A percentile compares a stretch with the other conserved stretches of the same genome.
phyloP scores from a whole-genome alignment of 2,888 invertebrate species.

The Boloria euphrosyne region DNA sequence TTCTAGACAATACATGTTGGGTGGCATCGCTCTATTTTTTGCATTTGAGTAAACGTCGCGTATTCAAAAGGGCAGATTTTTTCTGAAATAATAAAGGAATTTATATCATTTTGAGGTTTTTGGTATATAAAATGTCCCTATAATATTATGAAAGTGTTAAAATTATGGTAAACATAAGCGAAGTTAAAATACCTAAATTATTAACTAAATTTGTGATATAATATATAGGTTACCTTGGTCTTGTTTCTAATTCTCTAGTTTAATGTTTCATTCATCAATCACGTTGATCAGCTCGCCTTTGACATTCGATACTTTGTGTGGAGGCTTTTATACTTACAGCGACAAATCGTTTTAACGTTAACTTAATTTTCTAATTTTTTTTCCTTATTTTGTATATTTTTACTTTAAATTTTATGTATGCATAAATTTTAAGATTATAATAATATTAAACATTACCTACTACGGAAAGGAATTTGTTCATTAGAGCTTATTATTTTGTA shows the following conservation, averaged over 20 bases:
- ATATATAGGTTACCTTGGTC: constrained; percentile 19
- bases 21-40: too few species aligned
- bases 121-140: too few species aligned
- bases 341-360: neutral
- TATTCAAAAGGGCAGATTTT: too few species aligned
- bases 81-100: too few species aligned
- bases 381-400: neutral
- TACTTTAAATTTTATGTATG: too few species aligned
- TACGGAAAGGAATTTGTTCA: too few species aligned
- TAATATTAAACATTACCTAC: too few species aligned
- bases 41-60: too few species aligned
- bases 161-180: neutral
- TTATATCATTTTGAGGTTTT: too few species aligned
- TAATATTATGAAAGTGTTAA: neutral
- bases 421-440: too few species aligned
- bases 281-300: constrained; percentile 28
- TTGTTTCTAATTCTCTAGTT: constrained; percentile 12
- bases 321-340: neutral
- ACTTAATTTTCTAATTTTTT: neutral
- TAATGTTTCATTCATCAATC: constrained; percentile 30
- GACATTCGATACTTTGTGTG: constrained; percentile 26
- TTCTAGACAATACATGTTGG: too few species aligned
- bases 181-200: constrained; percentile 8
- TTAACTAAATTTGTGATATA: constrained; percentile 14
- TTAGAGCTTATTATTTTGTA: too few species aligned